Conservation (phyloP, 2,797 vertebrate species). For the Argya squamiceps region DNA sequence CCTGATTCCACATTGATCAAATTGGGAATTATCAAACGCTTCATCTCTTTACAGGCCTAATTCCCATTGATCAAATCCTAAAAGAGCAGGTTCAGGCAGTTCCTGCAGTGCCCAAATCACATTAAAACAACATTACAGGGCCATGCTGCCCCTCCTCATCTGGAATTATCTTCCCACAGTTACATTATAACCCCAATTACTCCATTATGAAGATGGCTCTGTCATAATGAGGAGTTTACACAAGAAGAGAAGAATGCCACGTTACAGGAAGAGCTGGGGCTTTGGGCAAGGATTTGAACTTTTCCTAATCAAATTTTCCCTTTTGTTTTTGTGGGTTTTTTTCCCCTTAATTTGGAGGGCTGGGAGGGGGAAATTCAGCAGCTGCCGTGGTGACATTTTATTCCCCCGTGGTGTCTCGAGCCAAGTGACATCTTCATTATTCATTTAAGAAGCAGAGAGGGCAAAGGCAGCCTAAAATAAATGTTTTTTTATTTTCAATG, state of each 20-base stretch:
- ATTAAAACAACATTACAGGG: constrained; percentile 81
- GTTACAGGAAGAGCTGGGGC: constrained; percentile 72
- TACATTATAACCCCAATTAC: constrained; percentile 76
- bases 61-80: constrained; percentile 78
- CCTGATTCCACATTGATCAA: constrained; percentile 71
- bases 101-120: constrained; percentile 78
- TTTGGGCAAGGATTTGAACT: constrained; percentile 74
- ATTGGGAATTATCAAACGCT: constrained; percentile 78
- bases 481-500: not conserved
- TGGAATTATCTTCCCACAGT: constrained; percentile 76
- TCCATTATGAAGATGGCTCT: constrained; percentile 80
- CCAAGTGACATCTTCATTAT: constrained; percentile 69
- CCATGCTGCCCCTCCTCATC: constrained; percentile 71
- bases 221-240: constrained; percentile 81
- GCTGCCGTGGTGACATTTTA: constrained; percentile 72
- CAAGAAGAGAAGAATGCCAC: constrained; percentile 71
- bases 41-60: constrained; percentile 76
- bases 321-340: constrained; percentile 57
- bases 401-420: constrained; percentile 59
- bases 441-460: constrained; percentile 46
- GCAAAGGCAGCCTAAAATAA: constrained; percentile 38
- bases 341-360: constrained; percentile 68
- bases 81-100: constrained; percentile 73
- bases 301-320: constrained; percentile 78
- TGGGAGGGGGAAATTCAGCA: constrained; percentile 64